These are phyloP conservation scores for Folsomia candida DNA, from an alignment of 2,888 invertebrate species.

Conservation along the genomic window DNA sequence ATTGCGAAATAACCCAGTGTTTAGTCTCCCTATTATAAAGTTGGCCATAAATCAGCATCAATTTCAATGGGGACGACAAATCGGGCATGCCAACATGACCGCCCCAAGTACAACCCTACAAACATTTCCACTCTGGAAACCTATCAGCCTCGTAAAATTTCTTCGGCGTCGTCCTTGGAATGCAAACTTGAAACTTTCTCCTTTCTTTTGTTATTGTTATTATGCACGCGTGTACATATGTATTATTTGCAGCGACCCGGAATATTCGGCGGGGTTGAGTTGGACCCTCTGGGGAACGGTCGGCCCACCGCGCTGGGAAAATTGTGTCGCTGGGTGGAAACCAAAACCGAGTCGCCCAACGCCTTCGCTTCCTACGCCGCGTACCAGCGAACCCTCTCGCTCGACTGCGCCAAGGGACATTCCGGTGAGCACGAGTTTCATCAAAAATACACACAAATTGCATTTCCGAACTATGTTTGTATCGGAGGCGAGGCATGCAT, in stretches of 20 bases:
- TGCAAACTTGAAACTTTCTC: not conserved
- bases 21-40: too few relatives aligned
- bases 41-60: too few relatives aligned
- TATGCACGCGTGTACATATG: not conserved
- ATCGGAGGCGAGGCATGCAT: too few relatives aligned
- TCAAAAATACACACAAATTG: conserved; percentile 13
- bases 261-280: conserved; percentile 78
- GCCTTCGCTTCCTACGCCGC: conserved; percentile 79
- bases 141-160: not conserved
- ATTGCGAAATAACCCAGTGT: too few relatives aligned
- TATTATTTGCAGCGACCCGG: conserved; percentile 63
- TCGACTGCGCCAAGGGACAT: conserved; percentile 78
- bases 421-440: conserved; percentile 67
- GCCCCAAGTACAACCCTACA: too few relatives aligned
- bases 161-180: not conserved
- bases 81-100: too few relatives aligned
- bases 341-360: conserved; percentile 71
- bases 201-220: not conserved
- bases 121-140: conserved; percentile 62
- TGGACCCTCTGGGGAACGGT: conserved; percentile 66
- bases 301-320: conserved; percentile 77
- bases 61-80: too few relatives aligned
- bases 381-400: conserved; percentile 77
- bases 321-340: conserved; percentile 83
- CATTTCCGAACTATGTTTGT: conserved; percentile 1